Base-by-base conservation (phyloP, 2,797 vertebrate species). In the Rhabdophis nuchalis region DNA sequence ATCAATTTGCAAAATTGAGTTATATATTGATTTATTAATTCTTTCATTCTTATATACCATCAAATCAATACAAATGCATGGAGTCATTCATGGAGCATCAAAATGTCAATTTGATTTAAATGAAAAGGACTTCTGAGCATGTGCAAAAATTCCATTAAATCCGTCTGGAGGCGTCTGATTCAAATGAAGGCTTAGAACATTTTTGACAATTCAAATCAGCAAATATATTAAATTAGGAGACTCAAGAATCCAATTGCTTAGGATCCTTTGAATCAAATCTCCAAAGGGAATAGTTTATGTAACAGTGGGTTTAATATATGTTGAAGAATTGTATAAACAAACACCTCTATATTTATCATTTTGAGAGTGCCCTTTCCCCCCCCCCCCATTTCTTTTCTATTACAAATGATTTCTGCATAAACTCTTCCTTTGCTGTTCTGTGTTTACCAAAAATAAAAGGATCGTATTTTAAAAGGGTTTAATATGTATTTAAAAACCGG, bases 401-500 rank as follows among this genome's bases (percentile, higher is more conserved):
- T 90, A 60, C 88, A 94, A 92, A 11, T 36, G 11, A 13, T 93
- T 94, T 93, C 9, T 2, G 13, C 56, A 25, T 89, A 85, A 93
- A 91, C 94, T 91, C 68, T 94, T 95, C 94, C 86, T 92, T 90
- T 0, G 0, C 53, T 0, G 1, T 36, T 46, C 57, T 90, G 92
- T 32, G 60, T 95, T 95, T 95, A 93, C 89, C 93, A 89, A 93
- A 96, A 92, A 96, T 94, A 94, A 94, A 94, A 89, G 61, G 20
- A 32, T 54, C 32, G 27, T 72, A 32, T 89, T 89, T 89, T 89
- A 46, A 64, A 91, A 86, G 64, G 86, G 93, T 94, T 93, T 90
- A 94, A 91, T 88, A 25, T 93, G 61, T 92, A 20, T 93, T 96
- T 97, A 94, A 85, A 94, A 96, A 96, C 93, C 93, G 95, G 96